A percentile compares a stretch with the other conserved stretches of the same genome.
phyloP scores from a whole-genome alignment of 2,888 invertebrate species.

The Plutella xylostella region DNA sequence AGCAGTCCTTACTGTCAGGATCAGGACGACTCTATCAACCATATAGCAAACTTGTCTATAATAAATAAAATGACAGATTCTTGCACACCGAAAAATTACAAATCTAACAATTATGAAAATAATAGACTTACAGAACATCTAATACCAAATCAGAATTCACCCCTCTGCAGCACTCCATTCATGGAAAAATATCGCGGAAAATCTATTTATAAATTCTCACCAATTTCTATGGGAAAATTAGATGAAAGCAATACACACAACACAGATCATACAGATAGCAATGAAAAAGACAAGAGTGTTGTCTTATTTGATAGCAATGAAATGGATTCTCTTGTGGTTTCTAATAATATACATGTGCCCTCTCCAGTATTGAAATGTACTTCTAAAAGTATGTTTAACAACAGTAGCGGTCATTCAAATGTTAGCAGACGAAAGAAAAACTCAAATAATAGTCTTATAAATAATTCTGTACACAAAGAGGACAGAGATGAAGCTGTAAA shows the following conservation, averaged over 20 bases:
- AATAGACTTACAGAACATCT: conserved; percentile 27
- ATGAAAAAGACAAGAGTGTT: neutral
- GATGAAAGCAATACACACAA: conserved; percentile 18
- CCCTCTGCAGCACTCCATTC: conserved; percentile 53
- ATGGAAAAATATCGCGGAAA: conserved; percentile 45
- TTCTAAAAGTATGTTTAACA: neutral
- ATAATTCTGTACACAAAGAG: neutral
- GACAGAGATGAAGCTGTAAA: neutral
- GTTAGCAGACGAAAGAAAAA: neutral
- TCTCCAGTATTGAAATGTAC: neutral
- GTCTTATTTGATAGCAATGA: neutral
- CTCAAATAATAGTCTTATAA: neutral
- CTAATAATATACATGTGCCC: conserved; percentile 15
- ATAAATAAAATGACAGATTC: conserved; percentile 27
- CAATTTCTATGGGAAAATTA: conserved; percentile 30
- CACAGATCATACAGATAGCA: neutral
- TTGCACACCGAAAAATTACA: conserved; percentile 23
- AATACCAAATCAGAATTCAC: conserved; percentile 34
- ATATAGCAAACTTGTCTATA: conserved; percentile 35
- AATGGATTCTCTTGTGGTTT: conserved; percentile 5
- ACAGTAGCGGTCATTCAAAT: neutral
- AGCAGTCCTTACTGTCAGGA: conserved; percentile 25
- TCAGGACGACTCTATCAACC: conserved; percentile 44
- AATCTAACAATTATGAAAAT: conserved; percentile 19
- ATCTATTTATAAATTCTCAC: conserved; percentile 54